Conservation (phyloP, 2,888 invertebrate species). For the Melipona beecheii region DNA sequence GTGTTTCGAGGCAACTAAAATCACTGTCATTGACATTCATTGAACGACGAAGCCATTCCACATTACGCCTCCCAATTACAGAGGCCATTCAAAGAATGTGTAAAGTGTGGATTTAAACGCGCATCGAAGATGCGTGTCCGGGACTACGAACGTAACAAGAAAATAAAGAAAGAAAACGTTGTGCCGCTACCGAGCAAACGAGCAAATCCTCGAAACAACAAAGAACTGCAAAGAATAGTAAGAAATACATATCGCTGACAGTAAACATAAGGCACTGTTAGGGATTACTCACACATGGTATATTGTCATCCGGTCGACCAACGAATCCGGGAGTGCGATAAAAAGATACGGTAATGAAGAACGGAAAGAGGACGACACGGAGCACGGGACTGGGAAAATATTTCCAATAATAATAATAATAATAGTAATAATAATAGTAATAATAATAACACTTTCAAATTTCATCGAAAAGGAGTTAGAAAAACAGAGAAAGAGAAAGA, state of each 20-base stretch:
- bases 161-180: not conserved
- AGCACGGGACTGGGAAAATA: conserved; percentile 18
- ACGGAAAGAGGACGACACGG: conserved; percentile 61
- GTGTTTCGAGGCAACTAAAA: conserved; percentile 22
- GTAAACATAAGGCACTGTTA: conserved; percentile 70
- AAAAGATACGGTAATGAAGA: conserved; percentile 77
- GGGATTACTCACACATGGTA: conserved; percentile 82
- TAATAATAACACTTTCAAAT: conserved; percentile 3
- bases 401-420: conserved; percentile 31
- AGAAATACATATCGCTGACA: conserved; percentile 58
- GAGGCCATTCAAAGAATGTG: not conserved
- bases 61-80: not conserved
- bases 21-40: not conserved
- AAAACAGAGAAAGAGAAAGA: not conserved
- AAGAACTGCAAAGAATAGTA: conserved; percentile 42
- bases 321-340: conserved; percentile 84
- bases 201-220: conserved; percentile 31
- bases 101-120: not conserved
- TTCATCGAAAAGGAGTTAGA: not conserved
- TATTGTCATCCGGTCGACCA: conserved; percentile 83
- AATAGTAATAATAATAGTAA: conserved; percentile 19
- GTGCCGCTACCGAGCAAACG: conserved; percentile 50
- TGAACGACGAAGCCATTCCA: conserved; percentile 41
- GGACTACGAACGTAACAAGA: too few relatives aligned
- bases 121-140: not conserved